Base-by-base conservation (phyloP, 2,888 invertebrate species). In the Amorpha juglandis region DNA sequence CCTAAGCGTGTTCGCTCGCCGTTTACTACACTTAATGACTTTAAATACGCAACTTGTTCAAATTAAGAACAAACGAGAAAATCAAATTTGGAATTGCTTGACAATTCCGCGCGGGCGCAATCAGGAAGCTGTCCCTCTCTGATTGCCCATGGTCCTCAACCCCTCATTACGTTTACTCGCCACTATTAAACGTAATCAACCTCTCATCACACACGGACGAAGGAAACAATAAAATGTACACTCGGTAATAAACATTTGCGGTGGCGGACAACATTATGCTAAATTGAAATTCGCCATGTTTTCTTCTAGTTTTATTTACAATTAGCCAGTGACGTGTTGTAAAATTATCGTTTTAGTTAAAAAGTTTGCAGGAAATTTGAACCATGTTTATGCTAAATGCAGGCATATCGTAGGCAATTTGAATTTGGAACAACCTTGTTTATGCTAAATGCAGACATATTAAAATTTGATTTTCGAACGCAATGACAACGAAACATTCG, bases 161-260 rank as follows among this genome's bases (percentile, higher is more conserved):
- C 90, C 85, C 84, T 89, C 82, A 92, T 92, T 92, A 92, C 78
- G 80, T 90, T 89, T 90, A 90, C 87, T 82, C 87, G 80, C 87
- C 81, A 86, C 83, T 84, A 91, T 91, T 91, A 91, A 82, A 77
- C 80, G 77, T 85, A 91, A 91, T 91, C 89, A 87, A 88, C 73
- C 83, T 84, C 80, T 84, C 89, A 89, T 87, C 91, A 89, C 88
- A 90, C 84, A 91, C 87, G 86, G 81, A 81, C 78, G 80, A 74
- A 83, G 87, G 86, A 87, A 86, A 90, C 87, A 87, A 90, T 90
- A 89, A 90, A 91, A 86, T 69, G 76, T 78, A 83, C 83, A 82
- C 80, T 48, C 48, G 45, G 35, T 65, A 58, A 38, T 64, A 64
- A 48, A 48, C 47, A 48, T 45, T 45, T 63, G 45, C 48, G 45